These are phyloP conservation scores for Trisateles emortualis DNA, from an alignment of 2,888 invertebrate genomes.

Conservation along the genomic window DNA sequence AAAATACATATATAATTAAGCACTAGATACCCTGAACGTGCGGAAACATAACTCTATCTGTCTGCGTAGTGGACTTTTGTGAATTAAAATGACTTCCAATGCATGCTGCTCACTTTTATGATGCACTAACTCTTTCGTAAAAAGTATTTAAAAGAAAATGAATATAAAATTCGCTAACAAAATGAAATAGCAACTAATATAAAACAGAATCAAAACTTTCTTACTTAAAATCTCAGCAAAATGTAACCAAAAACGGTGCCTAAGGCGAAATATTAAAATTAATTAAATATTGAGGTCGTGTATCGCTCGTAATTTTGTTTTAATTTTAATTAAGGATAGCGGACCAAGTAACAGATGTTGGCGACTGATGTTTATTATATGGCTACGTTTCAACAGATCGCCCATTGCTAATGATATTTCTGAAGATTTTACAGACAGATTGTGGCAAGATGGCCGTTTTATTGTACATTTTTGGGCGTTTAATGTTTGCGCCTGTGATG, in stretches of 20 bases:
- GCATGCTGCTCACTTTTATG: too few relatives aligned
- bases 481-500: neutral
- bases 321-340: constrained; percentile 74
- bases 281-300: constrained; percentile 71
- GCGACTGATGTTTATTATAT: constrained; percentile 62
- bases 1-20: too few relatives aligned
- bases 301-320: constrained; percentile 71
- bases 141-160: too few relatives aligned
- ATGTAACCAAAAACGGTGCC: constrained; percentile 44
- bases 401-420: constrained; percentile 44
- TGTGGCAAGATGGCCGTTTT: constrained; percentile 17
- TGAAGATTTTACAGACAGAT: constrained; percentile 30
- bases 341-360: constrained; percentile 57
- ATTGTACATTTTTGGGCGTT: neutral
- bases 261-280: constrained; percentile 57
- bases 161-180: neutral
- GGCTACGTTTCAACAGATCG: constrained; percentile 33
- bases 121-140: too few relatives aligned
- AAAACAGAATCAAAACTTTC: constrained; percentile 14
- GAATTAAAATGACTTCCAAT: too few relatives aligned
- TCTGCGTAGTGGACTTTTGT: too few relatives aligned
- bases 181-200: constrained; percentile 8
- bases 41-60: too few relatives aligned
- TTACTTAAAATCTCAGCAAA: constrained; percentile 24
- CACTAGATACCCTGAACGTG: too few relatives aligned